phyloP scores from a whole-genome alignment of 2,888 invertebrate species.

The Melitaea athalia region DNA sequence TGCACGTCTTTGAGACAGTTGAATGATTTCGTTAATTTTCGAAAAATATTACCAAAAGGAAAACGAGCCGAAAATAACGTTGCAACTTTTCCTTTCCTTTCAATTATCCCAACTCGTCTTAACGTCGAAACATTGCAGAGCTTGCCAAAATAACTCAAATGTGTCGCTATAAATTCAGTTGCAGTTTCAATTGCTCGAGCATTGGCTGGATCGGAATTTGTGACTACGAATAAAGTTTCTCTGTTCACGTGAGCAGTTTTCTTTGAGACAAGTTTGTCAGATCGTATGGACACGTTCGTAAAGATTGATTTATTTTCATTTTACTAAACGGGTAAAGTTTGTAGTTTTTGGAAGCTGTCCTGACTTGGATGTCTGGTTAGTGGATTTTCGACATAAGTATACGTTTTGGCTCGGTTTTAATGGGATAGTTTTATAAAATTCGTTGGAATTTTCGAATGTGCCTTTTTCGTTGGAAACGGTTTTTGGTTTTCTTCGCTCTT shows the following conservation, averaged over 20 bases:
- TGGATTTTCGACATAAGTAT: conserved; percentile 8
- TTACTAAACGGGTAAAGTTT: conserved; percentile 15
- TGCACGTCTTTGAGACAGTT: conserved; percentile 5
- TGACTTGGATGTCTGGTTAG: neutral
- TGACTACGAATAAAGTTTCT: conserved; percentile 37
- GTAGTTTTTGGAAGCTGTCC: conserved; percentile 2
- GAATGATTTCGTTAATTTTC: conserved; percentile 13
- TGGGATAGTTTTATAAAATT: conserved; percentile 6
- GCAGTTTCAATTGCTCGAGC: conserved; percentile 49
- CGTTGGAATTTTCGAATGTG: neutral
- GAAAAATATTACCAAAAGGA: too few species aligned
- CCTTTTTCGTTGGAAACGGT: neutral
- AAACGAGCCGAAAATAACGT: neutral
- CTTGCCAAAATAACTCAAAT: conserved; percentile 47
- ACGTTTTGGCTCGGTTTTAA: conserved; percentile 8
- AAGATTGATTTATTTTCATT: conserved; percentile 38
- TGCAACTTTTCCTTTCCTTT: conserved; percentile 9
- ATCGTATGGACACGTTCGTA: conserved; percentile 39
- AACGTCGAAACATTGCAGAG: conserved; percentile 39
- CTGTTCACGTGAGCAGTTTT: conserved; percentile 45
- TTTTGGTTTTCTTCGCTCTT: neutral
- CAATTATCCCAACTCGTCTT: conserved; percentile 27
- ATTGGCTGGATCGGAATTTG: conserved; percentile 44
- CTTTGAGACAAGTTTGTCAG: conserved; percentile 42
- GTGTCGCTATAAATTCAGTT: conserved; percentile 50